Evolutionary conservation across 2,888 invertebrate genomes (phyloP), one percentile per base, ranked within the genome.

Genomic region (Drosophila flavopinicola): DNA sequence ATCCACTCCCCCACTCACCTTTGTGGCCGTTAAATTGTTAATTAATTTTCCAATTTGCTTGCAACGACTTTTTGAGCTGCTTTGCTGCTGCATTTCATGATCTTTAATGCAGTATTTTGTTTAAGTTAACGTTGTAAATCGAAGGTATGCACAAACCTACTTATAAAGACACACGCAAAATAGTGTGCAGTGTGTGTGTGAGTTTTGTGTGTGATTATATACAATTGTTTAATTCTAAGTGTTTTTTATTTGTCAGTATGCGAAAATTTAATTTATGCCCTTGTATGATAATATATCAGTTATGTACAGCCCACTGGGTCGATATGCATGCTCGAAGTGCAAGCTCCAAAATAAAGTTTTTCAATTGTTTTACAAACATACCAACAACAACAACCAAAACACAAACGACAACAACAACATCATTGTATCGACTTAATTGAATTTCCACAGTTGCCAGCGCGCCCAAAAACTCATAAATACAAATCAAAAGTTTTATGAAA

Each of bases 401-500:
- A n/a, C 17, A 45, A 37, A 61, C 23, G 20, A 25, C 15, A 9
- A 23, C 20, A 11, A 23, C 7, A 25, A 38, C 23, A 39, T 7
- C 39, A 23, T 45, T 35, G 53, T 35, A 57, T 61, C 29, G 73
- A 66, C 60, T 76, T 73, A 73, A 73, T 73, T 73, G 76, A 73
- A 73, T 86, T 86, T 59, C 38, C 70, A 74, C 60, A 51, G 44
- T 52, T 60, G 39, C 30, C 41, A 23, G 37, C 66, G 41, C 17
- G 23, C 44, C 58, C 25, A 65, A 84, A 79, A 84, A 70, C 78
- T 67, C 82, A 77, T 80, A 86, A 78, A 80, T 86, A 85, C 80
- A 87, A 86, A 80, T 80, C 80, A 87, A 86, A 80, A 80, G 82
- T 80, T 80, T 82, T 86, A 80, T 86, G 85, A 75, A 87, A 86